A percentile compares a stretch with the other conserved stretches of the same genome.
These are phyloP conservation scores for Mesaphorura yosii DNA, from an alignment of 1,140 invertebrate species.

Conservation along the genomic window DNA sequence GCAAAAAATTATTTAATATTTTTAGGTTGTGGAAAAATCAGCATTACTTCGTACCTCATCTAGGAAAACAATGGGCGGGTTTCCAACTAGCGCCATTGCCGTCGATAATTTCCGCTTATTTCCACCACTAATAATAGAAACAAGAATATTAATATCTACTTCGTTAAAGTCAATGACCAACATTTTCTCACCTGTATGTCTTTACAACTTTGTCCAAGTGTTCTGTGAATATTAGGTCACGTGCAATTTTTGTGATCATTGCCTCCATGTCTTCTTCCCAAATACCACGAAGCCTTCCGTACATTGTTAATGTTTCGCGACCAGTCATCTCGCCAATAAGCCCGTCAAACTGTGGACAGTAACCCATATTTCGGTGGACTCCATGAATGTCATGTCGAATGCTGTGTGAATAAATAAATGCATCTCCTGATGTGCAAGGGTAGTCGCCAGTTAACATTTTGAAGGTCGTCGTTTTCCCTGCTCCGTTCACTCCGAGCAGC, in stretches of 20 bases:
- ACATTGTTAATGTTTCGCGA: slow-evolving; percentile 59
- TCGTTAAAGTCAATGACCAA: neutral
- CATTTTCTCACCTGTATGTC: slow-evolving; percentile 38
- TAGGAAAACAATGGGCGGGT: slow-evolving; percentile 77
- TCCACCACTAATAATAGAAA: slow-evolving; percentile 58
- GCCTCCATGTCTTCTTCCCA: slow-evolving; percentile 34
- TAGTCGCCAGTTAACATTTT: slow-evolving; percentile 77
- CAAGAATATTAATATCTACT: neutral
- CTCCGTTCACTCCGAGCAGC: slow-evolving; percentile 33
- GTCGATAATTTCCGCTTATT: slow-evolving; percentile 92
- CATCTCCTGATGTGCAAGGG: slow-evolving; percentile 47
- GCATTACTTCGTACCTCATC: slow-evolving; percentile 62
- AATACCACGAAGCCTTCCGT: slow-evolving; percentile 64
- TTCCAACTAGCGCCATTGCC: slow-evolving; percentile 80
- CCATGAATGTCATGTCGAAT: slow-evolving; percentile 38
- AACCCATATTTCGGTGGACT: slow-evolving; percentile 32
- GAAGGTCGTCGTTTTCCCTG: slow-evolving; percentile 72
- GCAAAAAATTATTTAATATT: neutral
- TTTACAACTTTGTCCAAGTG: slow-evolving; percentile 40
- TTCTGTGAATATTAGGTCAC: slow-evolving; percentile 33
- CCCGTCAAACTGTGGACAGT: slow-evolving; percentile 66
- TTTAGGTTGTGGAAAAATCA: neutral
- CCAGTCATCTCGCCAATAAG: slow-evolving; percentile 67
- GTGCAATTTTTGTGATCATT: slow-evolving; percentile 34
- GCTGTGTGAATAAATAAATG: slow-evolving; percentile 41